These are phyloP conservation scores for Eupithecia subfuscata DNA, from an alignment of 2,888 invertebrate genomes.

Conservation along the genomic window DNA sequence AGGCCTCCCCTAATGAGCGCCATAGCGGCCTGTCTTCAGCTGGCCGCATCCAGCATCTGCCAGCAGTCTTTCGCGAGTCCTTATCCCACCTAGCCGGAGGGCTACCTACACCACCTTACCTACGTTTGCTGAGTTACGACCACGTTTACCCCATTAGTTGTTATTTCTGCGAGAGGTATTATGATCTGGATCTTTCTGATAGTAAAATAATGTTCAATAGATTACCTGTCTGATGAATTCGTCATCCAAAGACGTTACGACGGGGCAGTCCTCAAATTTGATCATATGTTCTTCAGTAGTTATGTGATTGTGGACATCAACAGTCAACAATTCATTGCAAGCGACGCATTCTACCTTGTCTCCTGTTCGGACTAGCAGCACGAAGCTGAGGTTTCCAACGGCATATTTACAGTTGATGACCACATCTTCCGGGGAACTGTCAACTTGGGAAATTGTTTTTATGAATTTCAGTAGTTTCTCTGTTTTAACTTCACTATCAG, in stretches of 20 bases:
- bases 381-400: conserved; percentile 34
- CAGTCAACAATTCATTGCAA: conserved; percentile 18
- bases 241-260: conserved; percentile 48
- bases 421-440: conserved; percentile 20
- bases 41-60: no score
- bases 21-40: no score
- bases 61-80: neutral
- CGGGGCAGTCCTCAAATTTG: conserved; percentile 32
- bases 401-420: conserved; percentile 29
- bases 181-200: neutral
- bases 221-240: conserved; percentile 64
- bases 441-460: conserved; percentile 21
- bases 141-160: neutral
- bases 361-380: conserved; percentile 11
- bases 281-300: conserved; percentile 19
- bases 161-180: no score
- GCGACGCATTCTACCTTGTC: conserved; percentile 20
- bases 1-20: no score
- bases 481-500: conserved; percentile 8
- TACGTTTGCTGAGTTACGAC: neutral
- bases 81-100: neutral
- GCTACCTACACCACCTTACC: neutral
- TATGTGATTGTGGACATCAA: conserved; percentile 26
- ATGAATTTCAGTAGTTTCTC: conserved; percentile 18
- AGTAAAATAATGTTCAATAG: neutral